Base-by-base conservation (phyloP, 1,140 invertebrate species). In the Trichonephila clavata region DNA sequence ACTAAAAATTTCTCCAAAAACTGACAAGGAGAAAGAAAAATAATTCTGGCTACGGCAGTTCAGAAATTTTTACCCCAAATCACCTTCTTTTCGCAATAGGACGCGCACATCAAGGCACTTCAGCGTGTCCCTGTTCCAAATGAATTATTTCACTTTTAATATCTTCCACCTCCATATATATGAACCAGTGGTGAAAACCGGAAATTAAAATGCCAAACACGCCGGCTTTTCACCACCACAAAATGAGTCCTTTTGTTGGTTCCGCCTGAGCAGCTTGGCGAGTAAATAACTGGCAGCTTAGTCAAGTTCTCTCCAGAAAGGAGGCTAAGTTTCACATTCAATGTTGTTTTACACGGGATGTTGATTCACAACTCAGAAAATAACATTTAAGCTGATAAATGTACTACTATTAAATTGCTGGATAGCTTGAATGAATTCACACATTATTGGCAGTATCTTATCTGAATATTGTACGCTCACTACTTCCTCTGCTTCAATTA, bases 171-270 rank as follows among this genome's bases (percentile, higher is more conserved):
- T 3, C 65, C 24, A 24, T n/a, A 3, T 68, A 20, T 77, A 20
- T 39, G 27, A 32, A 27, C 71, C 27, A 32, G 24, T 39, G 71
- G 71, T 77, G 13, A 27, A 32, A 39, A 77, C 71, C 71, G 71
- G 71, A 77, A 77, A 77, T 77, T 77, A 77, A 77, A 77, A 77
- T 77, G 71, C 71, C 71, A 77, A 77, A 77, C 71, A 77, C 24
- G 65, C 65, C 32, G 71, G 27, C 24, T 39, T 32, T 27, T 77
- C 50, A 27, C 18, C 71, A 39, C 18, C 71, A 18, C 27, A 39
- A 77, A 77, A 77, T 77, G 71, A 77, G 18, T 77, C 71, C 27
- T 39, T 77, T 77, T 77, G 71, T 77, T 77, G 71, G 71, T 39
- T 77, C 71, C 27, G 27, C 32, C 27, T 16, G 18, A 39, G 27